phyloP scores from a whole-genome alignment of 2,888 invertebrate species.

The Epirrita christyi region DNA sequence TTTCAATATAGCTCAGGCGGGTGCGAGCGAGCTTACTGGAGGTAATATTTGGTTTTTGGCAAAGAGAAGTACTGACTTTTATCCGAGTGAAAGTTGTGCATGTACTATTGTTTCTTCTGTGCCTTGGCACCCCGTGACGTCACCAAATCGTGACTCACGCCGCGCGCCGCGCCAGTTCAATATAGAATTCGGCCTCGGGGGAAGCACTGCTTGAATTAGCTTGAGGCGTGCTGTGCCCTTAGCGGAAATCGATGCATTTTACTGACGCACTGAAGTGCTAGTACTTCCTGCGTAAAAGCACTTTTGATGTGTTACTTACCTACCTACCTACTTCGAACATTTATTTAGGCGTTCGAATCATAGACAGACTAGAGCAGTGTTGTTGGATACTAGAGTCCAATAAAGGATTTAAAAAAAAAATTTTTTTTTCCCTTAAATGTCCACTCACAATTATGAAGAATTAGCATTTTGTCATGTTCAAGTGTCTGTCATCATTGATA shows the following conservation, averaged over 20 bases:
- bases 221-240: constrained; percentile 35
- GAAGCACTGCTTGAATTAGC: constrained; percentile 43
- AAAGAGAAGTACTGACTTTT: no score
- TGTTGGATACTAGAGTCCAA: no score
- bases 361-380: no score
- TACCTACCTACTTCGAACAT: background rate
- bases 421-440: no score
- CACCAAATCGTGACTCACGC: constrained; percentile 63
- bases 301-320: constrained; percentile 16
- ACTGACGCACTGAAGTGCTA: constrained; percentile 36
- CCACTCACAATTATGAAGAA: no score
- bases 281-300: constrained; percentile 34
- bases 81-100: constrained; percentile 4
- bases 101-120: constrained; percentile 6
- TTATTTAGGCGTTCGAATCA: background rate
- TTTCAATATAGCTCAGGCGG: no score
- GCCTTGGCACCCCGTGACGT: constrained; percentile 65
- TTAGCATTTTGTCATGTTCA: no score
- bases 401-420: no score
- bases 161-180: constrained; percentile 42
- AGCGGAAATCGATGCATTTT: constrained; percentile 44
- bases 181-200: constrained; percentile 55
- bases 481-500: no score
- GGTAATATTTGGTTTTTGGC: background rate
- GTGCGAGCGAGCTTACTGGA: no score